phyloP scores from a whole-genome alignment of 1,140 invertebrate species.

The Battus philenor region DNA sequence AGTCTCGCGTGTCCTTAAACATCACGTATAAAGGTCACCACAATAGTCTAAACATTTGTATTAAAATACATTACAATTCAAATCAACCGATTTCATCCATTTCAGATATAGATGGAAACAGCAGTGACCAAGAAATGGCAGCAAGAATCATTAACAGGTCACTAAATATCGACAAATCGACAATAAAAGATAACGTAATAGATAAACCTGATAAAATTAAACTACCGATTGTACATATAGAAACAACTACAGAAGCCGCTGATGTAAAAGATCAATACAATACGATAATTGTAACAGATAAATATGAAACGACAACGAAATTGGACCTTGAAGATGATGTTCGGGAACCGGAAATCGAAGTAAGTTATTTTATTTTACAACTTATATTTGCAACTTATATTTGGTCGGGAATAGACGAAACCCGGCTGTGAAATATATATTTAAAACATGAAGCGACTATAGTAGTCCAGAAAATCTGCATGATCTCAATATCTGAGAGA shows the following conservation, averaged over 20 bases:
- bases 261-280: background rate
- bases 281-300: constrained; percentile 2
- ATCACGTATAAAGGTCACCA: too few relatives aligned
- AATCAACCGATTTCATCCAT: constrained; percentile 17
- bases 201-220: background rate
- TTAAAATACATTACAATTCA: constrained; percentile 8
- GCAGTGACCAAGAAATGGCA: constrained; percentile 18
- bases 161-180: background rate
- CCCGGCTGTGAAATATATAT: too few relatives aligned
- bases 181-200: background rate
- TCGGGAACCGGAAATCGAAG: background rate
- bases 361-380: too few relatives aligned
- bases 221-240: background rate
- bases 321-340: background rate
- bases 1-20: too few relatives aligned
- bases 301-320: constrained; percentile 4
- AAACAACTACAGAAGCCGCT: background rate
- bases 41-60: too few relatives aligned
- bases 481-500: too few relatives aligned
- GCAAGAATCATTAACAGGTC: background rate
- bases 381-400: too few relatives aligned
- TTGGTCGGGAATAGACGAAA: too few relatives aligned
- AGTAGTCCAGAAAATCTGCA: too few relatives aligned
- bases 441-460: background rate
- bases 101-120: constrained; percentile 44